Base-by-base conservation (phyloP, 2,797 vertebrate genomes). In the Octomys mimax region DNA sequence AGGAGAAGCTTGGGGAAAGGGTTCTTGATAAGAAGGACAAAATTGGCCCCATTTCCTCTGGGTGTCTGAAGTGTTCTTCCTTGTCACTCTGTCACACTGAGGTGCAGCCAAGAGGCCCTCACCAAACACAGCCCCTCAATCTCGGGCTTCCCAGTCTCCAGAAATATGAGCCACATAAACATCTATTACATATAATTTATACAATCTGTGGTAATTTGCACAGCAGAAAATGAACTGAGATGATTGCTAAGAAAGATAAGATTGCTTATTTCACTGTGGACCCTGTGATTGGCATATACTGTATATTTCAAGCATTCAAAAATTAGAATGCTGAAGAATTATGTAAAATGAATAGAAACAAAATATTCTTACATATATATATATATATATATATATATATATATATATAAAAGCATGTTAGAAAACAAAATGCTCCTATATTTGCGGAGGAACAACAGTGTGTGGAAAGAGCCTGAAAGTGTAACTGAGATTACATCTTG, bases 321-420 rank as follows among this genome's bases (percentile, higher is more conserved):
- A 64, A 36, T 21, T 36, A 4, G 66, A 77, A 52, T 36, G 54
- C 1, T n/a, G 39, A 39, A 26, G 3, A 57, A 1, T 75, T 79
- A 85, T 68, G n/a, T 93, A 89, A 91, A 78, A 83, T 73, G 4
- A 89, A 77, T 68, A 46, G 0, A 64, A 92, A 24, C 59, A 71
- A 57, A 95, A 31, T 59, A 42, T 81, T 62, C 54, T 62, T 81
- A 8, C 21, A 92, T 33, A 64, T 19, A 78, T 68, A 90, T 93
- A 81, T 31, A 52, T 13, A 36, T 26, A 18, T 39, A 31, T 31
- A 26, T 39, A 39, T 39, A 39, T 39, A 39, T n/a, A n/a, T n/a
- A n/a, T n/a, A n/a, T n/a, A n/a, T n/a, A 73, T 22, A 91, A 94
- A 89, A 62, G 9, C 24, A n/a, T 39, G 12, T 92, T 71, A 77